Base-by-base conservation (phyloP, 2,888 invertebrate species). In the Rapana venosa region DNA sequence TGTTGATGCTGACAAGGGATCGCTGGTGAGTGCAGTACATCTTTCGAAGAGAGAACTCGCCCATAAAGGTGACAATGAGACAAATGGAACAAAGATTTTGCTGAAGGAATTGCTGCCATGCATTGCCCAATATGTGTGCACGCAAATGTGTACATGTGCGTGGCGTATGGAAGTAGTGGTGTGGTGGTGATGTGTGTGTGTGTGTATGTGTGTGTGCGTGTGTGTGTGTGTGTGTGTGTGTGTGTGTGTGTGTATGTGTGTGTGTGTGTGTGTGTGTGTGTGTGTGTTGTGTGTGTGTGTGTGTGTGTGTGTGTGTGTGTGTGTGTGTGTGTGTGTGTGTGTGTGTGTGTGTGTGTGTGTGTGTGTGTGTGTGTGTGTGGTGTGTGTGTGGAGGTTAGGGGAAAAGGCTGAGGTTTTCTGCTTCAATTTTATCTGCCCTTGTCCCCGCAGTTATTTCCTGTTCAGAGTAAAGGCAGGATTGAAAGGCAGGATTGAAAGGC, bases 231-330 rank as follows among this genome's bases (percentile, higher is more conserved):
- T 74, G 74, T 74, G 74, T 74, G 74, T 74, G 74, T 74, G 74
- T 74, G n/a, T 74, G 74, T 61, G 74, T 74, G 74, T 74, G 74
- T 74, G 74, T 74, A 11, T 74, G 74, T 74, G 74, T n/a, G 74
- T 74, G 74, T 74, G 74, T 74, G 74, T 74, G 74, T 70, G 70
- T 70, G 70, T 70, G 70, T 70, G 70, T 70, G 70, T 70, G 70
- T 70, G 70, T 70, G 11, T 70, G 70, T 70, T 13, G 70, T 11
- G 70, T 11, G 26, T 11, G 22, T 11, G 70, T 11, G 70, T 70
- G 70, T 22, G 70, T 70, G 26, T 70, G 26, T 70, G 70, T 70
- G 22, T 70, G 70, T 5, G 26, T 70, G 22, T 26, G 26, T 70
- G 70, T 26, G 26, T 70, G 70, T 26, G 26, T 70, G 70, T 70